A percentile compares a stretch with the other conserved stretches of the same genome.
These are phyloP conservation scores for Campopleginae sp. DNA, from an alignment of 2,888 invertebrate species.

Conservation along the genomic window DNA sequence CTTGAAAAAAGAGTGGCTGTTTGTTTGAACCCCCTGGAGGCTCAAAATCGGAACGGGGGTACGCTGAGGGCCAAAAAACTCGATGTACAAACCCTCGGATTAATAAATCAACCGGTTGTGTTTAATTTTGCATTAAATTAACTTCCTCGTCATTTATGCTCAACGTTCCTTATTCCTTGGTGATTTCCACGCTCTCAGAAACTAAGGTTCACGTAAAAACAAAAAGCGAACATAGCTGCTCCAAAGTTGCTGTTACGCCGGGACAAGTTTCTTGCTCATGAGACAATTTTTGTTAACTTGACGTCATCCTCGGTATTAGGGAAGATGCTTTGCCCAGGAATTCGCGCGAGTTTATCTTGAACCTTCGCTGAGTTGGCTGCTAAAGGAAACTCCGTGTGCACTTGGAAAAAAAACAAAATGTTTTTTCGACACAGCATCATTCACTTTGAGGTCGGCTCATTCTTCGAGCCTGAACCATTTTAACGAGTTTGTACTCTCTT, in stretches of 20 bases:
- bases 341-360: neutral
- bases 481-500: slow-evolving; percentile 17
- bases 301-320: neutral
- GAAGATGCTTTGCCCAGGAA: neutral
- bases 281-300: neutral
- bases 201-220: neutral
- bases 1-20: too few relatives aligned
- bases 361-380: neutral
- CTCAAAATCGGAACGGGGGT: too few relatives aligned
- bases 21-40: too few relatives aligned
- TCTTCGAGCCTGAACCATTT: slow-evolving; percentile 4
- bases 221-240: neutral
- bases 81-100: neutral
- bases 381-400: neutral
- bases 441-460: neutral
- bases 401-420: slow-evolving; percentile 2
- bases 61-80: neutral
- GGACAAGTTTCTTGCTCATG: neutral
- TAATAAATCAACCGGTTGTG: neutral
- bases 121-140: neutral
- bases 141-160: neutral
- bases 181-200: neutral
- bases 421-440: slow-evolving; percentile 19
- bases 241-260: neutral
- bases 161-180: neutral